Conservation (phyloP, 2,888 invertebrate genomes). For the Meiosimyza decipiens region DNA sequence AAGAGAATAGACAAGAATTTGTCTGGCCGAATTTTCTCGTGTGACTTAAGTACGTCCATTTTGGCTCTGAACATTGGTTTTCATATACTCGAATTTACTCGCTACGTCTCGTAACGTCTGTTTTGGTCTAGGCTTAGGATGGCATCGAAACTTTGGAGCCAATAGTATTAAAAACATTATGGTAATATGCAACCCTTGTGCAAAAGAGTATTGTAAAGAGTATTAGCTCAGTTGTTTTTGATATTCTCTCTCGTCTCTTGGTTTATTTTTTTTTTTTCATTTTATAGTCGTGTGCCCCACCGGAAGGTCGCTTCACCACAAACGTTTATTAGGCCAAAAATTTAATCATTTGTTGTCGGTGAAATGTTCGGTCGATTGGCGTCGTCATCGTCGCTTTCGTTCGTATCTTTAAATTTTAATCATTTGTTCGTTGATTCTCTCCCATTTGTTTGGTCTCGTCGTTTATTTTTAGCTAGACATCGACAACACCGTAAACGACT, state of each 20-base stretch:
- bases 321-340: constrained; percentile 60
- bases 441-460: constrained; percentile 11
- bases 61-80: too few species aligned
- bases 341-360: constrained; percentile 57
- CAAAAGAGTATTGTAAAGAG: too few species aligned
- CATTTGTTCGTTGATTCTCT: constrained; percentile 24
- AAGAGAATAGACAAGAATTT: too few species aligned
- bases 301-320: constrained; percentile 55
- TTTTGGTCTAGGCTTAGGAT: too few species aligned
- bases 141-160: too few species aligned
- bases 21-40: too few species aligned
- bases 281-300: constrained; percentile 43
- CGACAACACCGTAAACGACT: constrained; percentile 6
- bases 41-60: too few species aligned
- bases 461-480: constrained; percentile 33
- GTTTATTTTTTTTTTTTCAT: neutral
- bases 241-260: constrained; percentile 30
- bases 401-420: constrained; percentile 37
- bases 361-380: constrained; percentile 43
- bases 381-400: constrained; percentile 24
- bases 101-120: too few species aligned
- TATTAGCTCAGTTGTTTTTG: neutral
- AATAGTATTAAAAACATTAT: too few species aligned
- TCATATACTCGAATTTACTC: too few species aligned
- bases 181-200: too few species aligned